Evolutionary conservation across 2,797 vertebrate genomes (phyloP).

Genomic region (Sus cebifrons): DNA sequence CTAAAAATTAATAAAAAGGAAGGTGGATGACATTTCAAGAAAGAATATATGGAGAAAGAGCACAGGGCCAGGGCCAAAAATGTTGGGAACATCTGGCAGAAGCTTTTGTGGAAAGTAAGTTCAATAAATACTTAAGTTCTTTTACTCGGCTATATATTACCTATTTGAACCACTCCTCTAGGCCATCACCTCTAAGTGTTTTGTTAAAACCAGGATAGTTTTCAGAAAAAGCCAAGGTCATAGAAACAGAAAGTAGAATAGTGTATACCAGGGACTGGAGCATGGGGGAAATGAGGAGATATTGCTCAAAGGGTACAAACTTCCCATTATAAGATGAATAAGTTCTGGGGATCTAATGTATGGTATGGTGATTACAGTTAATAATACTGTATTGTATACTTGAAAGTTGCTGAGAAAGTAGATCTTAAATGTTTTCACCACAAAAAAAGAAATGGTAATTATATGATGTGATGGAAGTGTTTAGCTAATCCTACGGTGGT

Average conservation of each 20-base stretch:
- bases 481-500: neutral
- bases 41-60: neutral
- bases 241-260: neutral
- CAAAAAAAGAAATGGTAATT: neutral
- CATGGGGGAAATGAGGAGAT: neutral
- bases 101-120: neutral
- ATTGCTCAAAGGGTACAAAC: neutral
- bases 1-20: neutral
- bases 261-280: neutral
- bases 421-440: neutral
- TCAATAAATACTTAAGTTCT: neutral
- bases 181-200: neutral
- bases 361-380: neutral
- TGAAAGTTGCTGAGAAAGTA: neutral
- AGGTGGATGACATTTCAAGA: neutral
- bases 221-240: neutral
- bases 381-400: neutral
- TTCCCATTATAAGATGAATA: neutral
- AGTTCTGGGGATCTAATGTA: neutral
- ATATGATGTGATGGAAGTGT: neutral
- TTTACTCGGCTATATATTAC: neutral
- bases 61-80: neutral
- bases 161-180: neutral
- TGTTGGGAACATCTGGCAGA: neutral
- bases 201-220: neutral